These are phyloP conservation scores for Knipowitschia caucasica DNA, from an alignment of 2,797 vertebrate species.

Conservation along the genomic window DNA sequence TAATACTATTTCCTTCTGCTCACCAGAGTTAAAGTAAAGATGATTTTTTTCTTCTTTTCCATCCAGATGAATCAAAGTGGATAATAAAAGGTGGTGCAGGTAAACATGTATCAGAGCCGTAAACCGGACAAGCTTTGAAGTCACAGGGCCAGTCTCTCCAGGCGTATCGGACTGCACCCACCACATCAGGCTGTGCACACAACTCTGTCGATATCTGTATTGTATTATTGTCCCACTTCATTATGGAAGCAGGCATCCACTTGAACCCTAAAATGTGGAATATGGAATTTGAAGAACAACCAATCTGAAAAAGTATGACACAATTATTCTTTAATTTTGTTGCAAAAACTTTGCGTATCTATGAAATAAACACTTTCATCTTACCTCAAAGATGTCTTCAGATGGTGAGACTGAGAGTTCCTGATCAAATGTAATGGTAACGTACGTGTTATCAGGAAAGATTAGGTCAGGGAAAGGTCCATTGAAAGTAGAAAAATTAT, in stretches of 20 bases:
- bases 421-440: constrained; percentile 79
- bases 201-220: constrained; percentile 53
- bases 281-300: constrained; percentile 47
- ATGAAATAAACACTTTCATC: background rate
- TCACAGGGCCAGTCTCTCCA: constrained; percentile 89
- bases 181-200: constrained; percentile 40
- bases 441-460: constrained; percentile 1
- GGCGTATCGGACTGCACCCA: constrained; percentile 80
- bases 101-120: constrained; percentile 66
- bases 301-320: constrained; percentile 61
- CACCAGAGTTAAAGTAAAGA: background rate
- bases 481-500: constrained; percentile 75
- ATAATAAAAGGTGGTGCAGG: constrained; percentile 82
- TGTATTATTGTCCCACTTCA: constrained; percentile 2
- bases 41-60: constrained; percentile 2
- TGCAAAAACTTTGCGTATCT: no score
- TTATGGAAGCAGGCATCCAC: constrained; percentile 74
- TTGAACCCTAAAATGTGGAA: constrained; percentile 14
- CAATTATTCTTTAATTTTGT: no score
- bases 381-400: constrained; percentile 80
- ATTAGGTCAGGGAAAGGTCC: constrained; percentile 80
- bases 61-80: background rate
- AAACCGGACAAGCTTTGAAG: constrained; percentile 83
- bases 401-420: constrained; percentile 51
- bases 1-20: background rate